Base-by-base conservation (phyloP, 2,888 invertebrate genomes). In the Sphaerophoria rueppellii region DNA sequence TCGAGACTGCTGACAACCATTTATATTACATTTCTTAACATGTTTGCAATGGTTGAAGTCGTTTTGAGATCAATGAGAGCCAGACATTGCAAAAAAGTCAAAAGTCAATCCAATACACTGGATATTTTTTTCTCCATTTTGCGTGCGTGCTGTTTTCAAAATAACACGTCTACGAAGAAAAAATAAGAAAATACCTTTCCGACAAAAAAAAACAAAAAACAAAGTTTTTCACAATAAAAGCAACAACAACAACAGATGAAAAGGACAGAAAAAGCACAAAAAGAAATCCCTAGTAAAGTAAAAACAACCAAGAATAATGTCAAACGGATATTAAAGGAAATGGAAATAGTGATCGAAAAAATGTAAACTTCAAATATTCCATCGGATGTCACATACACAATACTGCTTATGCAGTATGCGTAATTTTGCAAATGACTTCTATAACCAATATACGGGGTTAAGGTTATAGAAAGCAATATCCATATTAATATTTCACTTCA, bases 401-500 rank as follows among this genome's bases (percentile, higher is more conserved):
- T 65, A 72, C 61, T 72, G 72, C 61, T 61, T 72, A 65, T 65
- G 50, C 65, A 65, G 65, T 50, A 65, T 65, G 65, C 52, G 65
- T 65, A 52, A 52, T 65, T 72, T 52, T 37, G 54, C 61, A 61
- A 72, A 72, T 72, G 72, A 61, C 72, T 61, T 72, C 60, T n/a
- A n/a, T n/a, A n/a, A n/a, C n/a, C n/a, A n/a, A n/a, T n/a, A n/a
- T n/a, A n/a, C n/a, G n/a, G n/a, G n/a, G n/a, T n/a, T n/a, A n/a
- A n/a, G 65, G 65, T 52, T 67, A 67, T 60, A 52, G 72, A 72
- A 61, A 61, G 72, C 72, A 72, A 61, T 72, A 61, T 61, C 43
- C 73, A 57, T 74, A 43, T 65, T 55, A 74, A 57, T 63, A 65
- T 63, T 65, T 61, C 63, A 73, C 63, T 73, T 63, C 63, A 73